Conservation (phyloP, 2,888 invertebrate genomes). For the Pyrochroa serraticornis region DNA sequence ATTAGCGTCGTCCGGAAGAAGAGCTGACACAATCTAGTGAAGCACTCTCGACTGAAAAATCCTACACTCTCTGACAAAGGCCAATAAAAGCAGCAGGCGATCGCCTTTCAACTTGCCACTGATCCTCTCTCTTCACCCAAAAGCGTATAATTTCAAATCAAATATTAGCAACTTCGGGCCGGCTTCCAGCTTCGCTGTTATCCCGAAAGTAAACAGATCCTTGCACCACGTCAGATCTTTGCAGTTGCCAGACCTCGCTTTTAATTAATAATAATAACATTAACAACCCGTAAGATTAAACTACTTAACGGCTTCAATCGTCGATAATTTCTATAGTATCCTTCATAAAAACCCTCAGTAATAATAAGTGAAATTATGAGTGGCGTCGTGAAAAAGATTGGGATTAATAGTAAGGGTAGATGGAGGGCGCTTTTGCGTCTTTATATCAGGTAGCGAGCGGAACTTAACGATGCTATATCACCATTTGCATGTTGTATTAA, state of each 20-base stretch:
- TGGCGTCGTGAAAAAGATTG: slow-evolving; percentile 6
- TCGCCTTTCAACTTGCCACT: slow-evolving; percentile 25
- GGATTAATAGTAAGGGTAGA: slow-evolving; percentile 5
- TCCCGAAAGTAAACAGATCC: slow-evolving; percentile 28
- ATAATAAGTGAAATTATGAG: not conserved
- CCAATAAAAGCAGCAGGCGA: slow-evolving; percentile 20
- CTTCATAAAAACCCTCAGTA: slow-evolving; percentile 7
- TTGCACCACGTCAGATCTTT: slow-evolving; percentile 5
- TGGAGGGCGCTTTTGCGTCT: not conserved
- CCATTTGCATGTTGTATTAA: slow-evolving; percentile 43
- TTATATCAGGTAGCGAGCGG: not conserved
- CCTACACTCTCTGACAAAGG: slow-evolving; percentile 12
- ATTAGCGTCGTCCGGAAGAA: slow-evolving; percentile 17
- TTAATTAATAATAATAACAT: slow-evolving; percentile 2
- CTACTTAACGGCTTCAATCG: too few relatives aligned
- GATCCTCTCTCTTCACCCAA: slow-evolving; percentile 16
- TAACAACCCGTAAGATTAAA: too few relatives aligned
- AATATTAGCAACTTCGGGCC: slow-evolving; percentile 28
- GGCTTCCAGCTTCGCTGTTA: slow-evolving; percentile 22
- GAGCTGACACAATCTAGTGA: slow-evolving; percentile 13
- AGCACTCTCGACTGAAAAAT: slow-evolving; percentile 19
- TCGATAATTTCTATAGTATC: not conserved
- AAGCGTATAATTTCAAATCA: slow-evolving; percentile 35
- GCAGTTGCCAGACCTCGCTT: not conserved
- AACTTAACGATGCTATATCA: slow-evolving; percentile 29